Evolutionary conservation across 2,888 invertebrate species (phyloP), one percentile per base, ranked within the genome.

Genomic region (Rosalia funebris): DNA sequence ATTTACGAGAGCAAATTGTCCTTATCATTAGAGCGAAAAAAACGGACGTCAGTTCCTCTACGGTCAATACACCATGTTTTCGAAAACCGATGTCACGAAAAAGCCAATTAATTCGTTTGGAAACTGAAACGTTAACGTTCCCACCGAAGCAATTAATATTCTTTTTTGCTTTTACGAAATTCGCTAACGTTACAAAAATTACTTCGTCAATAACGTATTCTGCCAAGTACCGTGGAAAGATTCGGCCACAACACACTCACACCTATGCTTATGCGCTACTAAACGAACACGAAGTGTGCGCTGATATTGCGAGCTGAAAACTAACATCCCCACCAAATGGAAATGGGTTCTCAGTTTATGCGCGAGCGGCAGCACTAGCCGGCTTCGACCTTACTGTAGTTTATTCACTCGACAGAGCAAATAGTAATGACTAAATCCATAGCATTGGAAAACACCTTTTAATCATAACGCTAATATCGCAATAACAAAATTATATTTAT

Each of bases 361-460:
- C 19, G 20, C 10, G 15, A 19, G 12, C 9, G 45, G 45, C 45
- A 25, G 45, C 45, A 45, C 45, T 9, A 4, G 9, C 15, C 45
- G 17, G 45, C 12, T 15, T 11, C 25, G 20, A n/a, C 19, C 11
- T 34, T 34, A n/a, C 11, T n/a, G 5, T 2, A 5, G 25, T 25
- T 25, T 25, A 25, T 25, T 25, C 25, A 25, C 25, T 5, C 25
- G n/a, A n/a, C n/a, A n/a, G n/a, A n/a, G n/a, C n/a, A n/a, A n/a
- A n/a, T n/a, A n/a, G n/a, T n/a, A n/a, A n/a, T n/a, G n/a, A n/a
- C n/a, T n/a, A n/a, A n/a, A n/a, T n/a, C n/a, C n/a, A n/a, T n/a
- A n/a, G n/a, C n/a, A n/a, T n/a, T n/a, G n/a, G n/a, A n/a, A n/a
- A n/a, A n/a, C n/a, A n/a, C n/a, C n/a, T n/a, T n/a, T n/a, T n/a